Conservation (phyloP, 2,888 invertebrate species). For the Campaea margaritaria region DNA sequence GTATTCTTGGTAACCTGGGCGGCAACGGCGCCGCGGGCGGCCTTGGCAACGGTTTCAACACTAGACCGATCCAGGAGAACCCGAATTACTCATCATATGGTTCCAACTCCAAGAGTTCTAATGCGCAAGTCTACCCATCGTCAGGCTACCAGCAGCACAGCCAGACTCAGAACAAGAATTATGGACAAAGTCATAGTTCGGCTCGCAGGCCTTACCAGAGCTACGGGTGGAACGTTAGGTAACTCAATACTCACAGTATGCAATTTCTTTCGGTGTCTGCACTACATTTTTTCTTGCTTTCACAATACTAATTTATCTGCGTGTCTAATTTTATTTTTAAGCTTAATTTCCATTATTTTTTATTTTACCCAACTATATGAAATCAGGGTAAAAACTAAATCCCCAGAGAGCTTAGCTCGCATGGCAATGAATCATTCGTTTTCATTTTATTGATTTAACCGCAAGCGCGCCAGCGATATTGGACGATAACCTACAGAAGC, state of each 20-base stretch:
- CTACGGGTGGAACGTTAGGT: conserved; percentile 82
- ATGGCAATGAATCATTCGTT: background rate
- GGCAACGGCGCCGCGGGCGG: conserved; percentile 72
- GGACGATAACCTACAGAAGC: too few species aligned
- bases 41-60: conserved; percentile 68
- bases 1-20: conserved; percentile 69
- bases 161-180: conserved; percentile 68
- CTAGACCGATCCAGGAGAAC: conserved; percentile 78
- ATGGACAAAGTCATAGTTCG: conserved; percentile 64
- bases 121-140: conserved; percentile 69
- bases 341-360: conserved; percentile 2
- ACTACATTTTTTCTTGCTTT: conserved; percentile 30
- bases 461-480: too few species aligned
- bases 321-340: conserved; percentile 25
- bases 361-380: background rate
- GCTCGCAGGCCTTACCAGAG: conserved; percentile 64
- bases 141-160: conserved; percentile 70
- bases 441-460: too few species aligned
- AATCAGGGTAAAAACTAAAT: background rate
- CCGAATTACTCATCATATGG: conserved; percentile 74
- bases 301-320: conserved; percentile 27
- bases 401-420: background rate
- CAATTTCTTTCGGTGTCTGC: conserved; percentile 28
- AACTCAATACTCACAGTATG: conserved; percentile 53
- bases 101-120: conserved; percentile 72